phyloP scores from a whole-genome alignment of 1,140 invertebrate genomes.

The Penaeus vannamei region DNA sequence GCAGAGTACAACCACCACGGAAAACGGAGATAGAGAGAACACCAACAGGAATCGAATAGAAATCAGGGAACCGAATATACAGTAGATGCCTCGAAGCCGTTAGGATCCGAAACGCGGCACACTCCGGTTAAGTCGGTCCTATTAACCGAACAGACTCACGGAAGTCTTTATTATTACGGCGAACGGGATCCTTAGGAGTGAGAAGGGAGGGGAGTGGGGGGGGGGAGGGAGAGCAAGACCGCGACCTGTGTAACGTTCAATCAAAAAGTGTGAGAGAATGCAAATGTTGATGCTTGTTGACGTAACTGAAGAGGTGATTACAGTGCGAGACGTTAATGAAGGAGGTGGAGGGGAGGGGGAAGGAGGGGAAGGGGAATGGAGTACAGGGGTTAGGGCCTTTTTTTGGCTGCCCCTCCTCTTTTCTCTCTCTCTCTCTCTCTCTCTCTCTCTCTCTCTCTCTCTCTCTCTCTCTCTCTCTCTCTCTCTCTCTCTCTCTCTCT shows the following conservation, averaged over 20 bases:
- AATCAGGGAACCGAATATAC: no score
- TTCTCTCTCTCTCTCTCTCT: neutral
- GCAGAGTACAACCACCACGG: neutral
- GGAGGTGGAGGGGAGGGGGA: neutral
- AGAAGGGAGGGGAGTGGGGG: neutral
- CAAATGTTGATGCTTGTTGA: neutral
- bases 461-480: neutral
- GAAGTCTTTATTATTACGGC: no score
- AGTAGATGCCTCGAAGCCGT: no score
- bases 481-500: constrained; percentile 29
- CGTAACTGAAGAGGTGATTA: neutral
- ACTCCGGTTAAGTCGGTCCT: no score
- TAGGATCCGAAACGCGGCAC: no score
- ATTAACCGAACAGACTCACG: no score
- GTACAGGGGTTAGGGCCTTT: neutral
- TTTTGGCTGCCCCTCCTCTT: neutral
- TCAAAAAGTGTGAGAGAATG: neutral
- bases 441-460: neutral
- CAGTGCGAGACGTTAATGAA: neutral
- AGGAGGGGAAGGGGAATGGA: neutral
- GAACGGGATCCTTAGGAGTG: no score
- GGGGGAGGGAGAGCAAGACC: neutral
- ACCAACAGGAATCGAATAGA: no score
- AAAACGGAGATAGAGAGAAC: neutral
- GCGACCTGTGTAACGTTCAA: neutral